phyloP scores from a whole-genome alignment of 2,797 vertebrate species.

The Spea hammondii region DNA sequence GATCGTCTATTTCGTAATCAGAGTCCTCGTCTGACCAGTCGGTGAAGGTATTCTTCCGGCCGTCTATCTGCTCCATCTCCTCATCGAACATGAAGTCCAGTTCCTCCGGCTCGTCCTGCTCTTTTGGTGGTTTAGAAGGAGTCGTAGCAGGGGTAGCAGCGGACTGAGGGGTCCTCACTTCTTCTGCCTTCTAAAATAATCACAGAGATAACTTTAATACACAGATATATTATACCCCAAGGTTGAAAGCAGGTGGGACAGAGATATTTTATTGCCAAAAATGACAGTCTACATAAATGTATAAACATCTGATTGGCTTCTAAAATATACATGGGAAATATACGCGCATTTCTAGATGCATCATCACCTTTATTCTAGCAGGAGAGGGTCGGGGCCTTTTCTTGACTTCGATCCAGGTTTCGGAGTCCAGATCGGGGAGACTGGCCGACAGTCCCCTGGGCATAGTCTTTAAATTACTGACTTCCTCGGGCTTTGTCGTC shows the following conservation, averaged over 20 bases:
- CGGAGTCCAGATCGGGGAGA: slow-evolving; percentile 92
- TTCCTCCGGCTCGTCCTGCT: slow-evolving; percentile 92
- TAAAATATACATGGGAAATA: too few species aligned
- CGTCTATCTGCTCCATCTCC: slow-evolving; percentile 97
- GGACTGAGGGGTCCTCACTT: slow-evolving; percentile 61
- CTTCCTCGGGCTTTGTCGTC: slow-evolving; percentile 78
- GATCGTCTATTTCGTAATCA: slow-evolving; percentile 92
- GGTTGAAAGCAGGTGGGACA: too few species aligned
- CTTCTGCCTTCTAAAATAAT: slow-evolving; percentile 72
- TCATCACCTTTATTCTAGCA: slow-evolving; percentile 80
- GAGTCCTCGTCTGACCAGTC: slow-evolving; percentile 97
- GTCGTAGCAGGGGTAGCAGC: slow-evolving; percentile 53
- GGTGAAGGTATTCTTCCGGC: slow-evolving; percentile 94
- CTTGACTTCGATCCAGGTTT: slow-evolving; percentile 98
- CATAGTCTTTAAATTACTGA: slow-evolving; percentile 91
- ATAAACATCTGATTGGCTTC: too few species aligned
- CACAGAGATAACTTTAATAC: slow-evolving; percentile 1
- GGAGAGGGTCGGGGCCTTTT: slow-evolving; percentile 92
- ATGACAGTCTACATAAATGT: too few species aligned
- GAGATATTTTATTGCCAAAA: too few species aligned
- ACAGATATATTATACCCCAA: neutral
- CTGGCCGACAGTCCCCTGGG: slow-evolving; percentile 94
- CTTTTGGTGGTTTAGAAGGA: slow-evolving; percentile 61
- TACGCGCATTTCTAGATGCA: too few species aligned
- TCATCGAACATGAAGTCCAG: slow-evolving; percentile 98